Evolutionary conservation across 2,797 vertebrate species (phyloP), one percentile per base, ranked within the genome.

Genomic region (Alosa sapidissima): DNA sequence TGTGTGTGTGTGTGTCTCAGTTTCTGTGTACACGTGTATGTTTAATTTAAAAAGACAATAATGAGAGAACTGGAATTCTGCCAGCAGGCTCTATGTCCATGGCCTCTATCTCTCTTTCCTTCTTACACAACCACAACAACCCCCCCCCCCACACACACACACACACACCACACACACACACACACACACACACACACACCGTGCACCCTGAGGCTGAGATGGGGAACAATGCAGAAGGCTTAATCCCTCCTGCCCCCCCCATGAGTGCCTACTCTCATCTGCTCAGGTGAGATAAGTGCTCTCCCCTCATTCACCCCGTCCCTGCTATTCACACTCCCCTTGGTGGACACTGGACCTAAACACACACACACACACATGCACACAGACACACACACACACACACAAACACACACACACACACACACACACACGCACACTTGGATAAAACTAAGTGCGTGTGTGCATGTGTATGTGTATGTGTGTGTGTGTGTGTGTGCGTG

Each of bases 11-110:
- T 49, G 52, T 82, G 7, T 28, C n/a, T 65, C 10, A 13, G 33
- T 36, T 3, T 72, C 33, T 72, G 65, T 72, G 8, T 45, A 21
- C 65, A 45, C 49, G 33, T 82, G 82, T 83, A 78, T 41, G 81
- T 82, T 83, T 92, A 91, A 93, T 93, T 89, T 89, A 92, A 91
- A 90, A 90, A 91, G 83, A 87, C 89, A 87, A 83, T 91, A 91
- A 93, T 93, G 87, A 91, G 85, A 84, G 82, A 88, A 52, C 85
- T 91, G 89, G 89, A 90, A 90, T 89, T 92, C 85, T 84, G 86
- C 89, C 89, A 91, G 86, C 86, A 89, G 89, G 90, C 83, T 87
- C 89, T 90, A 10, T 90, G 8, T 91, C 89, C 88, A 89, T 81
- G 86, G 83, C 87, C 81, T 84, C 52, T 58, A 16, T 16, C 52